These are phyloP conservation scores for Tipula unca DNA, from an alignment of 2,888 invertebrate genomes.

Conservation along the genomic window DNA sequence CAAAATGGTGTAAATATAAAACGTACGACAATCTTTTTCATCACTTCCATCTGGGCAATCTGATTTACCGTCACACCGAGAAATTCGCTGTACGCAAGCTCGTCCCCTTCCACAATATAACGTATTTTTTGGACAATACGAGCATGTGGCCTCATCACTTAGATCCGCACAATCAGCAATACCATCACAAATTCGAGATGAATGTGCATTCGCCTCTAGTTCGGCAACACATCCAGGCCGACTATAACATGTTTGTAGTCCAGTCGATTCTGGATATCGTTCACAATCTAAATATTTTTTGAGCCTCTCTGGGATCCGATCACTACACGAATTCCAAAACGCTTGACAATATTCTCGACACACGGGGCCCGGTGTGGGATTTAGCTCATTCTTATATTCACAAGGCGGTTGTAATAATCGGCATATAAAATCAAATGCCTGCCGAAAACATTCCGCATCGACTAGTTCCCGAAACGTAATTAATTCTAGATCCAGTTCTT, in stretches of 20 bases:
- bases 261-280: conserved; percentile 69
- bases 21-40: conserved; percentile 78
- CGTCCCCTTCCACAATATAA: conserved; percentile 74
- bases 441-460: conserved; percentile 80
- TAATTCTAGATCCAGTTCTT: conserved; percentile 63
- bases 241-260: conserved; percentile 61
- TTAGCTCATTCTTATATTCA: conserved; percentile 52
- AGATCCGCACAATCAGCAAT: conserved; percentile 77
- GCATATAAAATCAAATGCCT: conserved; percentile 85
- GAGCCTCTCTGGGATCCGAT: conserved; percentile 60
- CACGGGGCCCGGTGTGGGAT: conserved; percentile 36
- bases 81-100: conserved; percentile 59
- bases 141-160: conserved; percentile 70
- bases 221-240: conserved; percentile 76
- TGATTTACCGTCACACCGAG: conserved; percentile 70
- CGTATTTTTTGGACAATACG: conserved; percentile 63
- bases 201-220: conserved; percentile 63
- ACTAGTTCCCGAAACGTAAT: conserved; percentile 79
- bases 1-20: background rate
- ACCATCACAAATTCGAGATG: conserved; percentile 76
- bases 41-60: conserved; percentile 85
- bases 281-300: conserved; percentile 68
- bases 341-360: conserved; percentile 79
- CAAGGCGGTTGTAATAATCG: conserved; percentile 78
- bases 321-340: conserved; percentile 75